phyloP scores from a whole-genome alignment of 2,797 vertebrate species.

The Thalassophryne amazonica region DNA sequence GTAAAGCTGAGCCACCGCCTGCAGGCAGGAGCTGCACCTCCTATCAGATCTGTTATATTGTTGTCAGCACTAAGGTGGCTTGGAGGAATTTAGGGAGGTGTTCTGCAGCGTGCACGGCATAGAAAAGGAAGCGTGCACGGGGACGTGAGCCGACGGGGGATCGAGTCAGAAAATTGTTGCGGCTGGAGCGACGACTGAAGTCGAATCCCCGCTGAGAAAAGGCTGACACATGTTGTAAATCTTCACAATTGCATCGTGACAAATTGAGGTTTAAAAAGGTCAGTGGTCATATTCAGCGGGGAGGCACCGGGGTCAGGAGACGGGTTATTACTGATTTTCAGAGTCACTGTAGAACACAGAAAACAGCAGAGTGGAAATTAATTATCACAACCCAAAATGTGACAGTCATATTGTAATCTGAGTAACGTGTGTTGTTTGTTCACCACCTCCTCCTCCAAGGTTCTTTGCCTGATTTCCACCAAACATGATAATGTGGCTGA shows the following conservation, averaged over 20 bases:
- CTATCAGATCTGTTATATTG: constrained; percentile 50
- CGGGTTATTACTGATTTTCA: constrained; percentile 25
- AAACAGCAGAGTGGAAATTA: too few species aligned
- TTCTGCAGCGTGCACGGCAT: constrained; percentile 15
- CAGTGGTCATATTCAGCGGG: constrained; percentile 17
- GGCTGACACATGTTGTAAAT: constrained; percentile 60
- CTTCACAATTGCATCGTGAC: constrained; percentile 31
- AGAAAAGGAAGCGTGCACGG: constrained; percentile 2
- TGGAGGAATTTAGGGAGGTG: constrained; percentile 39
- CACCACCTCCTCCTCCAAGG: too few species aligned
- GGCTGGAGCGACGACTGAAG: constrained; percentile 47
- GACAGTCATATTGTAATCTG: too few species aligned
- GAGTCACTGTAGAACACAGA: too few species aligned
- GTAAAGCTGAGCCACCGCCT: constrained; percentile 47
- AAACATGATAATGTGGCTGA: too few species aligned
- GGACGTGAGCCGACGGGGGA: constrained; percentile 23
- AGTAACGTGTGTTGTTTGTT: too few species aligned
- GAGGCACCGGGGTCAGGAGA: constrained; percentile 19
- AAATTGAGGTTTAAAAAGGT: constrained; percentile 49
- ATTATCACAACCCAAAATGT: too few species aligned
- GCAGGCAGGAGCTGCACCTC: constrained; percentile 40
- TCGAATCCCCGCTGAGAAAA: constrained; percentile 55
- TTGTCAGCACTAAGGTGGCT: constrained; percentile 49
- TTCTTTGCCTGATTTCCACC: too few species aligned
- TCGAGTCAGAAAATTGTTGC: constrained; percentile 30